phyloP scores from a whole-genome alignment of 1,140 invertebrate genomes.

The Drosophila funebris region DNA sequence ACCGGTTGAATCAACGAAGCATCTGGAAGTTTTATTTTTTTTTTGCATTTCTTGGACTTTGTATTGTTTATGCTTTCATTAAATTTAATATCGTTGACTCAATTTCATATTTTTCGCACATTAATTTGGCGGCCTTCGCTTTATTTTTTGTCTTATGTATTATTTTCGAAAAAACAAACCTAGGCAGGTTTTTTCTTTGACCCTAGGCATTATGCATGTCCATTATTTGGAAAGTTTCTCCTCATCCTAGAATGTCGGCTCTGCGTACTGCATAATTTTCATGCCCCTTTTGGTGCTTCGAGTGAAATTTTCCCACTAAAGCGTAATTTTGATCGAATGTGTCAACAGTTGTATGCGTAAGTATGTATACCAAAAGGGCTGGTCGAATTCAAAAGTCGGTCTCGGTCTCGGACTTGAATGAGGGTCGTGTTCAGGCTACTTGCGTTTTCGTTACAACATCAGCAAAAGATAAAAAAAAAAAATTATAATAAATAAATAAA shows the following conservation, averaged over 20 bases:
- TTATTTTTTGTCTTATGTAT: slow-evolving; percentile 34
- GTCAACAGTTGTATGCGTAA: slow-evolving; percentile 7
- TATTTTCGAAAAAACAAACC: not conserved
- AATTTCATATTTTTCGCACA: slow-evolving; percentile 58
- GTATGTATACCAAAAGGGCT: slow-evolving; percentile 10
- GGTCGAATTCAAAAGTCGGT: slow-evolving; percentile 19
- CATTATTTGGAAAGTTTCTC: slow-evolving; percentile 44
- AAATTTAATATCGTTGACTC: slow-evolving; percentile 48
- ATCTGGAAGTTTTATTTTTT: slow-evolving; percentile 28
- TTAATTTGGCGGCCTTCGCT: slow-evolving; percentile 46
- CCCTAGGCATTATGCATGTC: slow-evolving; percentile 49
- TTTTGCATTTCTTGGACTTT: slow-evolving; percentile 22
- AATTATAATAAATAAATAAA: slow-evolving; percentile 20
- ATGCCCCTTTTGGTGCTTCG: not conserved
- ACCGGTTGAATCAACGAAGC: slow-evolving; percentile 28
- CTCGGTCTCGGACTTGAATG: not conserved
- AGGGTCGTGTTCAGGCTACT: slow-evolving; percentile 35
- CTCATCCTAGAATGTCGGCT: slow-evolving; percentile 54
- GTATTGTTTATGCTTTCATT: slow-evolving; percentile 35
- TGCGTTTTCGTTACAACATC: slow-evolving; percentile 70
- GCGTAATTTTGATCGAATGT: slow-evolving; percentile 18
- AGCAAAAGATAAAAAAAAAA: slow-evolving; percentile 9
- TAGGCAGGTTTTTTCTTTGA: slow-evolving; percentile 44
- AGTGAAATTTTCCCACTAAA: slow-evolving; percentile 32
- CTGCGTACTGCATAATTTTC: slow-evolving; percentile 1